These are phyloP conservation scores for Criorhina ranunculi DNA, from an alignment of 2,888 invertebrate genomes.

Conservation along the genomic window DNA sequence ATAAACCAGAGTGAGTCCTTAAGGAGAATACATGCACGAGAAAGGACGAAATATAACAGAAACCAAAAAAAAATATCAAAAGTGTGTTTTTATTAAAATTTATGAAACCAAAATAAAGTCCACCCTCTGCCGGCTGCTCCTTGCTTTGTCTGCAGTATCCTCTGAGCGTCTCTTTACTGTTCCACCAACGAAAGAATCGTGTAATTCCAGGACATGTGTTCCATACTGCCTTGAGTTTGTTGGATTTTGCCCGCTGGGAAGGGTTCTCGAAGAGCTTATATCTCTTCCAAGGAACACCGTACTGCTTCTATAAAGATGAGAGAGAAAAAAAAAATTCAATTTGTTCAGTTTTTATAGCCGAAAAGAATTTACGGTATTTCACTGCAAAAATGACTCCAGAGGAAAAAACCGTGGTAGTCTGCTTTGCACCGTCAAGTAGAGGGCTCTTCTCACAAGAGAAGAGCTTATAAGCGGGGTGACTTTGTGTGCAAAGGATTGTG, in stretches of 20 bases:
- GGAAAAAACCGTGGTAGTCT: conserved; percentile 40
- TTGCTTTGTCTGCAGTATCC: conserved; percentile 33
- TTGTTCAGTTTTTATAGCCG: conserved; percentile 73
- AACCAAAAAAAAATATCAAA: conserved; percentile 57
- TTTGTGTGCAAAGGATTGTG: conserved; percentile 28
- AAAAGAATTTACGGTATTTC: conserved; percentile 68
- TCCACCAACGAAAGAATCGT: conserved; percentile 27
- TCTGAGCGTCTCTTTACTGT: conserved; percentile 24
- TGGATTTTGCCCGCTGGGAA: conserved; percentile 13
- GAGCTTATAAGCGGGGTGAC: conserved; percentile 48
- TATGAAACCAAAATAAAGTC: conserved; percentile 74
- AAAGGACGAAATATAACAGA: conserved; percentile 33
- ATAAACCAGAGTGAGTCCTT: conserved; percentile 67
- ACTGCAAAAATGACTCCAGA: conserved; percentile 51
- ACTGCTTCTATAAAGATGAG: conserved; percentile 23
- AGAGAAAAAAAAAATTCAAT: conserved; percentile 70
- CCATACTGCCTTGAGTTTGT: conserved; percentile 50
- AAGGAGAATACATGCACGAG: conserved; percentile 25
- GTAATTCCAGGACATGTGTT: conserved; percentile 73
- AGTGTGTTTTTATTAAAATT: conserved; percentile 76
- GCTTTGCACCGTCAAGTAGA: conserved; percentile 32
- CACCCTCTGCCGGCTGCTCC: neutral
- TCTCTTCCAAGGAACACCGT: conserved; percentile 19
- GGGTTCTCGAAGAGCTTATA: conserved; percentile 30
- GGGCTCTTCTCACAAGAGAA: conserved; percentile 36